These are phyloP conservation scores for Thripadectes ignobilis DNA, from an alignment of 2,797 vertebrate genomes.

Conservation along the genomic window DNA sequence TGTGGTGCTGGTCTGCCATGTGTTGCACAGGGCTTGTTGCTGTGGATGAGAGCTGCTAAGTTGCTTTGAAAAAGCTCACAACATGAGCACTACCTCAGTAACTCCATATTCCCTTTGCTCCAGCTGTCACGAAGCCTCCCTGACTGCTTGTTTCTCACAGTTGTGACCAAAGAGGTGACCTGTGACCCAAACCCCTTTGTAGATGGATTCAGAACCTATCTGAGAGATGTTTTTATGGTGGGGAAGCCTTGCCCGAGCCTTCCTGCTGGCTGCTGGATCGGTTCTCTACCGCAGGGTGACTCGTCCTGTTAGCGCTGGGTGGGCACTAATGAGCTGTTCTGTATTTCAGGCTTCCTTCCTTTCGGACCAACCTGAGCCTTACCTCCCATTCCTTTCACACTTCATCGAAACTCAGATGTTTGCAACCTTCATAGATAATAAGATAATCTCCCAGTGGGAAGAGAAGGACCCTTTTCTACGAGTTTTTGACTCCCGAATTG, in stretches of 20 bases:
- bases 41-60: neutral
- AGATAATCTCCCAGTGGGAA: constrained; percentile 96
- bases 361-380: constrained; percentile 90
- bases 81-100: neutral
- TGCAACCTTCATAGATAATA: constrained; percentile 95
- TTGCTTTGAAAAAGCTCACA: neutral
- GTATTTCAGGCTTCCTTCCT: constrained; percentile 92
- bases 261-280: neutral
- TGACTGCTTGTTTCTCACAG: neutral
- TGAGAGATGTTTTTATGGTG: neutral
- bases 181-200: neutral
- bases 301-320: accelerated
- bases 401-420: constrained; percentile 99
- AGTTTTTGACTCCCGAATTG: constrained; percentile 92
- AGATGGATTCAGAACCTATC: neutral
- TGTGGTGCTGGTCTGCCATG: accelerated
- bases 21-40: neutral
- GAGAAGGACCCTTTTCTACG: constrained; percentile 91
- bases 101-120: neutral
- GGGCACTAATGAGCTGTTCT: constrained; percentile 1
- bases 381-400: constrained; percentile 93
- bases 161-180: neutral
- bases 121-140: neutral
- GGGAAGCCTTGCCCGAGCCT: neutral
- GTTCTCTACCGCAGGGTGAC: accelerated